Base-by-base conservation (phyloP, 2,797 vertebrate species). In the Martes flavigula region DNA sequence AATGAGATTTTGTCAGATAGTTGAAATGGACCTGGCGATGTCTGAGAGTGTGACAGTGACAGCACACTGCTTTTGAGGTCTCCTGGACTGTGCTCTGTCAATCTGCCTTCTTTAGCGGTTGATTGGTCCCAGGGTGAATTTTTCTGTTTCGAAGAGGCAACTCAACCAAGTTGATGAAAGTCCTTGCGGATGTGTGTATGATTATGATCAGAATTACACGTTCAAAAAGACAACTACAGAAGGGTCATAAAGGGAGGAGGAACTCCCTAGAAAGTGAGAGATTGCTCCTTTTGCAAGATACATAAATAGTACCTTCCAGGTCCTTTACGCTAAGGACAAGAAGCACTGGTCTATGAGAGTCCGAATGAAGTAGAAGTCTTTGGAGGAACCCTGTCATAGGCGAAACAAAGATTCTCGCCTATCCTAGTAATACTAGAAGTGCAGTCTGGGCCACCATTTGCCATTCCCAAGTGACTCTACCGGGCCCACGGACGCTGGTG, bases 161-260 rank as follows among this genome's bases (percentile, higher is more conserved):
- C 88, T 81, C 86, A 56, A 70, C 77, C 43, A 73, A 77, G n/a
- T 23, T 43, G 54, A 95, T n/a, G 17, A 43, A 79, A 87, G 78
- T 85, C 51, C 30, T 12, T 92, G 14, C 87, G 38, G 77, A 12
- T 62, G 30, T 54, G 8, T 58, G 14, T 51, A 23, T 85, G 58
- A 78, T 8, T 77, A 64, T 58, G 85, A 84, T 30, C 87, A 83
- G 46, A 89, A 62, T 87, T 94, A 56, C 17, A 56, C 48, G 60
- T 86, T 95, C 84, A 40, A 94, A 91, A 90, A 92, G 82, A 82
- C 78, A 96, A 60, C 17, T 66, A 23, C 21, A 94, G 30, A 75
- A 89, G 54, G 64, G 54, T 18, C 40, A 87, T 70, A 46, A 85
- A 87, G 40, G 70, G 32, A 83, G 48, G 51, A 75, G 27, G 14